phyloP scores from a whole-genome alignment of 2,113 vertebrate species.

The Antechinus stuartii region DNA sequence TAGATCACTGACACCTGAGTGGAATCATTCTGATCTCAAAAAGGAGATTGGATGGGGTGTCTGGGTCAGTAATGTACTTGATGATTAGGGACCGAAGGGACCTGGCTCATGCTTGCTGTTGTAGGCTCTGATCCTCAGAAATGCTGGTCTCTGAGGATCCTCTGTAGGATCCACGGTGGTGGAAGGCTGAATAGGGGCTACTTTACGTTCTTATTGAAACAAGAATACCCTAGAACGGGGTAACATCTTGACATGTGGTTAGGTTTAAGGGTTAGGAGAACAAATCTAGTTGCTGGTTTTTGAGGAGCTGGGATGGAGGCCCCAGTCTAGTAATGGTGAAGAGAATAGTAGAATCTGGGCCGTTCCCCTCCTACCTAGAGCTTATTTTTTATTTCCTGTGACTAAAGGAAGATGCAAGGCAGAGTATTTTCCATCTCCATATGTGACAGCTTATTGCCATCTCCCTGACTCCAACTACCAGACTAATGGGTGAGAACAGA shows the following conservation, averaged over 20 bases:
- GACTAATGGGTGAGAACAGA: neutral
- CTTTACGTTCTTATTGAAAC: neutral
- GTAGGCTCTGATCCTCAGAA: neutral
- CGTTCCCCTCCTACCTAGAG: neutral
- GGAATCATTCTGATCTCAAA: neutral
- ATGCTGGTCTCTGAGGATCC: neutral
- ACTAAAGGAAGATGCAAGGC: neutral
- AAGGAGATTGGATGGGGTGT: neutral
- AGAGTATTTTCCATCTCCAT: neutral
- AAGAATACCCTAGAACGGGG: neutral
- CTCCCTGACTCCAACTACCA: neutral
- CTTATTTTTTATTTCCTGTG: neutral
- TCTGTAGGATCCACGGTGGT: neutral
- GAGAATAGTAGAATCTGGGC: neutral
- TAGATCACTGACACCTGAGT: neutral
- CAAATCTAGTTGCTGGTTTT: neutral
- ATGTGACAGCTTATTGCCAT: neutral
- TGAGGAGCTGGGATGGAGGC: neutral
- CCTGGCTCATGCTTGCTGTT: neutral
- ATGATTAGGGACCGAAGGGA: neutral
- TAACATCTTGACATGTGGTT: neutral
- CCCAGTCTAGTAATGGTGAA: neutral
- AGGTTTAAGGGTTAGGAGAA: neutral
- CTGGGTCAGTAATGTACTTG: neutral
- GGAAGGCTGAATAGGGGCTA: neutral